These are phyloP conservation scores for Lordiphosa fenestrarum DNA, from an alignment of 2,888 invertebrate species.

Conservation along the genomic window DNA sequence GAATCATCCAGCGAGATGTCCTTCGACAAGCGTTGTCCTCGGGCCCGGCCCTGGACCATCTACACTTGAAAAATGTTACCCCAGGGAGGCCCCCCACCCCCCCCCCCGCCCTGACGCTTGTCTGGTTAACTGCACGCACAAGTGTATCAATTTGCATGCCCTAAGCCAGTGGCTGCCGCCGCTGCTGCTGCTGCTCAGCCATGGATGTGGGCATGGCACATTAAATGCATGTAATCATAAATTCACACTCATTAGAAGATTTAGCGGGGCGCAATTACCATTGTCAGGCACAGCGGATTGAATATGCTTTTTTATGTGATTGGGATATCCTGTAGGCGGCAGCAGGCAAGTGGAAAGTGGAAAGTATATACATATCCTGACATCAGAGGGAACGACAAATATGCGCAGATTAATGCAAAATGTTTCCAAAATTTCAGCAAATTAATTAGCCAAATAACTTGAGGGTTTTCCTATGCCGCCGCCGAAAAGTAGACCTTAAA, in stretches of 20 bases:
- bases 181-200: no score
- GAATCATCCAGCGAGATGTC: constrained; percentile 49
- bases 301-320: no score
- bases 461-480: no score
- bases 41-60: constrained; percentile 41
- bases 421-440: no score
- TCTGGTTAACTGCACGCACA: constrained; percentile 48
- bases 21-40: constrained; percentile 38
- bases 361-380: no score
- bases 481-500: no score
- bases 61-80: constrained; percentile 45
- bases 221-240: constrained; percentile 73
- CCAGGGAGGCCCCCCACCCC: constrained; percentile 10
- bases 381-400: constrained; percentile 34
- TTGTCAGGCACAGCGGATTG: not conserved
- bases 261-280: constrained; percentile 39
- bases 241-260: constrained; percentile 72
- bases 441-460: no score
- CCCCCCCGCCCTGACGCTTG: constrained; percentile 7
- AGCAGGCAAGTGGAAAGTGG: no score
- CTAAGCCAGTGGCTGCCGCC: constrained; percentile 29
- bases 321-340: no score
- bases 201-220: constrained; percentile 21
- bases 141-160: constrained; percentile 72
- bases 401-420: constrained; percentile 6